These are phyloP conservation scores for Malthinus seriepunctatus DNA, from an alignment of 2,888 invertebrate genomes.

Conservation along the genomic window DNA sequence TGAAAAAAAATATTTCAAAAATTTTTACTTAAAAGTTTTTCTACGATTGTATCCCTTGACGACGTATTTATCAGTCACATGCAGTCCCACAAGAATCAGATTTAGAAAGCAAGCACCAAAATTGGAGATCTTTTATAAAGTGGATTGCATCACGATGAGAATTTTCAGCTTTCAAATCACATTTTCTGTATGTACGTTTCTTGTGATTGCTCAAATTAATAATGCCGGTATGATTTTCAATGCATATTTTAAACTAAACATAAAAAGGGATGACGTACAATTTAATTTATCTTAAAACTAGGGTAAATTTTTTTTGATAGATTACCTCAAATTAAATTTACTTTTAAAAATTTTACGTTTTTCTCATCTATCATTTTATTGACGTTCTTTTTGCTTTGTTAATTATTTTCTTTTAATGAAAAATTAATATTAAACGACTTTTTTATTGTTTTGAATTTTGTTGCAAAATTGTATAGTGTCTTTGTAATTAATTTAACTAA, in stretches of 20 bases:
- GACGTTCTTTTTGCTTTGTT: not conserved
- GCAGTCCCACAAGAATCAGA: conserved; percentile 29
- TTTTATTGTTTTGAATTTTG: too few relatives aligned
- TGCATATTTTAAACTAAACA: conserved; percentile 4
- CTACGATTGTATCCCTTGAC: conserved; percentile 22
- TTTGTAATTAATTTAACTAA: too few relatives aligned
- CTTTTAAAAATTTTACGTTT: not conserved
- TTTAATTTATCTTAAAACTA: not conserved
- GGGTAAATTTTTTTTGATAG: conserved; percentile 1
- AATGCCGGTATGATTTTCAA: conserved; percentile 2
- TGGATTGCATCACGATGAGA: conserved; percentile 26
- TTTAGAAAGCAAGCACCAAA: conserved; percentile 26
- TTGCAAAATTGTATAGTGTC: too few relatives aligned
- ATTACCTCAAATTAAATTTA: conserved; percentile 6
- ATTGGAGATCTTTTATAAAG: conserved; percentile 26
- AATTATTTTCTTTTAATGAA: not conserved
- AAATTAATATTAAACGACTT: too few relatives aligned
- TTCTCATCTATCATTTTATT: conserved; percentile 1
- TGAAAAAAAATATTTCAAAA: too few relatives aligned
- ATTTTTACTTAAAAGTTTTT: conserved; percentile 13
- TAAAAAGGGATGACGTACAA: not conserved
- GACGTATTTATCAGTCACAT: conserved; percentile 29
- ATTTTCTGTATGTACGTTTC: conserved; percentile 15
- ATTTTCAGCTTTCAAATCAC: conserved; percentile 22
- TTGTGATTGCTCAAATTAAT: conserved; percentile 23